phyloP scores from a whole-genome alignment of 2,113 vertebrate genomes.

The Geococcyx californianus region DNA sequence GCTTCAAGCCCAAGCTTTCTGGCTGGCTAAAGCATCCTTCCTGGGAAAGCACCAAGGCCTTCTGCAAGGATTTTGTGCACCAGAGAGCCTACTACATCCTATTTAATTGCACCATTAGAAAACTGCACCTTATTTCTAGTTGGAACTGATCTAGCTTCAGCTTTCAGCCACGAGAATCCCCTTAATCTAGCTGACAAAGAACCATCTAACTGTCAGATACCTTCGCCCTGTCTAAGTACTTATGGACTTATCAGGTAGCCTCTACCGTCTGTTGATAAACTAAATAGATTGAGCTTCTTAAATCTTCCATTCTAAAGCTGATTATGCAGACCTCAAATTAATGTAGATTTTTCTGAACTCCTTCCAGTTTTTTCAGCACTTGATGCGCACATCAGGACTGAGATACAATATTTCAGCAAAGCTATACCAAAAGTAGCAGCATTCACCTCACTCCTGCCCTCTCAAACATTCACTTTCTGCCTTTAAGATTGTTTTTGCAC shows the following conservation, averaged over 20 bases:
- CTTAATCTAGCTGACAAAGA: constrained; percentile 54
- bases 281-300: constrained; percentile 63
- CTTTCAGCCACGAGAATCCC: constrained; percentile 36
- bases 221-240: constrained; percentile 15
- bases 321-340: constrained; percentile 47
- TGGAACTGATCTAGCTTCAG: constrained; percentile 36
- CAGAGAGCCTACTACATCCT: not conserved
- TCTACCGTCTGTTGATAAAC: constrained; percentile 54
- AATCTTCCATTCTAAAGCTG: constrained; percentile 51
- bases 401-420: not conserved
- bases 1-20: not conserved
- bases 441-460: not conserved
- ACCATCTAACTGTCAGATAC: constrained; percentile 40
- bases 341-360: constrained; percentile 18
- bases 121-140: constrained; percentile 34
- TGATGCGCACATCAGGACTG: not conserved
- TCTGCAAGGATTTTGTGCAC: not conserved
- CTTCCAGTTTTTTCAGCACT: not conserved
- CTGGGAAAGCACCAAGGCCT: not conserved
- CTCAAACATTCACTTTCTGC: not conserved
- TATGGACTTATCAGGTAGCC: constrained; percentile 36
- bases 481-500: not conserved
- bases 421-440: not conserved
- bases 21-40: not conserved
- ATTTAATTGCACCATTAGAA: constrained; percentile 26